Evolutionary conservation across 2,113 vertebrate genomes (phyloP).

Genomic region (Neodontobutis hainanensis): DNA sequence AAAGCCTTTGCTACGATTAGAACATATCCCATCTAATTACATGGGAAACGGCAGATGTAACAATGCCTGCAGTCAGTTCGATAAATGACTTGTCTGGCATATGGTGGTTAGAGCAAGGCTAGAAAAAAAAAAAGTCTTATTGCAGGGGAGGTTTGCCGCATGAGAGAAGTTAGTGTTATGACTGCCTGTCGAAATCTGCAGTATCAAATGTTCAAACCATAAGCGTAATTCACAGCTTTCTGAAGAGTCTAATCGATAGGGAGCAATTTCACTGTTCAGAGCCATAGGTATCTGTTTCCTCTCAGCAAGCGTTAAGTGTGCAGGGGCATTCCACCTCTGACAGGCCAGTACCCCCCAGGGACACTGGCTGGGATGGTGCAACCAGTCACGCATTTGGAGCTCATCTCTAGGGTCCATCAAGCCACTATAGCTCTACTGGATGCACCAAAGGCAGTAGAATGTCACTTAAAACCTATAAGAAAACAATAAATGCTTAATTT

Average conservation of each 20-base stretch:
- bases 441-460: slow-evolving; percentile 5
- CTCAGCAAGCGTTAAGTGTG: slow-evolving; percentile 74
- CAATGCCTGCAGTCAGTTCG: slow-evolving; percentile 52
- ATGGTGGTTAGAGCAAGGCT: neutral
- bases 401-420: slow-evolving; percentile 58
- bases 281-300: slow-evolving; percentile 71
- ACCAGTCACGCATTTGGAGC: slow-evolving; percentile 72
- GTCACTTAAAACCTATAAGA: neutral
- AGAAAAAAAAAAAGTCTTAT: slow-evolving; percentile 2
- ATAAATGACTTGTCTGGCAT: slow-evolving; percentile 53
- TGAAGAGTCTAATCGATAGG: slow-evolving; percentile 62
- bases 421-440: slow-evolving; percentile 60
- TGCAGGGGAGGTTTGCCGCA: slow-evolving; percentile 23
- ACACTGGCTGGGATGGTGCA: slow-evolving; percentile 48
- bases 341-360: slow-evolving; percentile 65
- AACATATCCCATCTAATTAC: slow-evolving; percentile 62
- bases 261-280: slow-evolving; percentile 56
- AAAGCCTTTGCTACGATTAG: slow-evolving; percentile 39
- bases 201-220: slow-evolving; percentile 75
- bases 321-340: slow-evolving; percentile 75
- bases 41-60: slow-evolving; percentile 56
- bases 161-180: slow-evolving; percentile 58
- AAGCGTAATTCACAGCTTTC: slow-evolving; percentile 73
- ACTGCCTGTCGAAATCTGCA: slow-evolving; percentile 50
- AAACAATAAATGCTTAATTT: neutral